Base-by-base conservation (phyloP, 1,140 invertebrate genomes). In the Nasonia vitripennis region DNA sequence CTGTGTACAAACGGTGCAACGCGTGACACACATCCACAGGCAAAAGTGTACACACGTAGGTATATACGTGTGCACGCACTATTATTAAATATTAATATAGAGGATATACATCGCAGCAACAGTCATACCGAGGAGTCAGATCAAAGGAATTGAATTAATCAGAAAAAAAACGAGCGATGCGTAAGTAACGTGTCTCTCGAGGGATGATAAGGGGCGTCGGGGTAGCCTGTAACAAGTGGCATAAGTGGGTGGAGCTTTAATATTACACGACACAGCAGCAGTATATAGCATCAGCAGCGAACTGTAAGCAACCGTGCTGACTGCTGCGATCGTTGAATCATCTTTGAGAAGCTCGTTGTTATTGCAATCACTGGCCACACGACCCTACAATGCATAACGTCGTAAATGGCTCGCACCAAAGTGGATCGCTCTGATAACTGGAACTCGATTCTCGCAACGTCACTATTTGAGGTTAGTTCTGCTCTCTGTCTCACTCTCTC, bases 211-310 rank as follows among this genome's bases (percentile, higher is more conserved):
- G 67, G 45, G 31, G 17, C 31, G 48, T 84, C 14, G n/a, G 67
- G 45, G 34, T 75, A 48, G 51, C 31, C 68, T 68, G 68, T 85
- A 85, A 85, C 78, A 85, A 85, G 77, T 85, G 78, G 77, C 78
- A 45, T 45, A 85, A 85, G 71, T 85, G 83, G 83, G 83, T 80
- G 83, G 83, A 85, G 83, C 78, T 85, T 74, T 80, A 80, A 85
- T 80, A 62, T 75, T 80, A 51, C 48, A 83, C 62, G 23, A 62
- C 41, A 78, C n/a, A 20, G n/a, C 4, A 20, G n/a, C 20, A n/a
- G 4, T 62, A 62, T 62, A 62, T n/a, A 62, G 34, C 27, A 4
- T 10, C 34, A 70, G 9, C 34, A 70, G 9, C 48, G 23, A 51
- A 68, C 73, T 62, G 37, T 23, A 41, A 68, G 73, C n/a, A 75